Percentiles rank a stretch among this genome's conserved stretches.
These are phyloP conservation scores for Todiramphus saurophagus DNA, from an alignment of 2,113 vertebrate genomes.

Conservation along the genomic window DNA sequence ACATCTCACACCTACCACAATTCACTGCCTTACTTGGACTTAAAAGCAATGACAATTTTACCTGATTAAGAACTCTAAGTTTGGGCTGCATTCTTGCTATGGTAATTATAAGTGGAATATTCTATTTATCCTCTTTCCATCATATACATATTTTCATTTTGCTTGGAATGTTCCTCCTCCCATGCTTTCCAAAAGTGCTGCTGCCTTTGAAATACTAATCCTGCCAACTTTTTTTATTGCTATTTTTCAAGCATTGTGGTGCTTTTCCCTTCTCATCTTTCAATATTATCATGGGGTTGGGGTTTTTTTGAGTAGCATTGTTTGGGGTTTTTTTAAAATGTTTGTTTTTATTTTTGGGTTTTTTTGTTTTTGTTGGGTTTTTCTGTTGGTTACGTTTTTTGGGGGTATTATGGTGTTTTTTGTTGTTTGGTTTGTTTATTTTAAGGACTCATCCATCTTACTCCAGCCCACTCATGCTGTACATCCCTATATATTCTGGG, in stretches of 20 bases:
- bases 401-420: too few relatives aligned
- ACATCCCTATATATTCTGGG: neutral
- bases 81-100: constrained; percentile 26
- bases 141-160: constrained; percentile 33
- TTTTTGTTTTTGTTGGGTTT: too few relatives aligned
- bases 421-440: neutral
- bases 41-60: constrained; percentile 53
- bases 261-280: constrained; percentile 17
- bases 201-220: constrained; percentile 61
- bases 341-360: neutral
- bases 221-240: constrained; percentile 6
- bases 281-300: neutral
- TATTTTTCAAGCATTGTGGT: constrained; percentile 23
- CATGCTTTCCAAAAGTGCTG: constrained; percentile 53
- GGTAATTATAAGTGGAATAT: constrained; percentile 40
- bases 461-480: neutral
- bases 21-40: constrained; percentile 28
- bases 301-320: fast-evolving
- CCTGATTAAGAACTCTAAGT: constrained; percentile 25
- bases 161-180: constrained; percentile 48
- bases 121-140: constrained; percentile 53
- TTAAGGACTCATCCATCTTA: neutral
- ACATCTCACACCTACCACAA: constrained; percentile 9
- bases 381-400: too few relatives aligned
- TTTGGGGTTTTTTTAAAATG: too few relatives aligned